Conservation (phyloP, 1,140 invertebrate species). For the Euschistus heros region DNA sequence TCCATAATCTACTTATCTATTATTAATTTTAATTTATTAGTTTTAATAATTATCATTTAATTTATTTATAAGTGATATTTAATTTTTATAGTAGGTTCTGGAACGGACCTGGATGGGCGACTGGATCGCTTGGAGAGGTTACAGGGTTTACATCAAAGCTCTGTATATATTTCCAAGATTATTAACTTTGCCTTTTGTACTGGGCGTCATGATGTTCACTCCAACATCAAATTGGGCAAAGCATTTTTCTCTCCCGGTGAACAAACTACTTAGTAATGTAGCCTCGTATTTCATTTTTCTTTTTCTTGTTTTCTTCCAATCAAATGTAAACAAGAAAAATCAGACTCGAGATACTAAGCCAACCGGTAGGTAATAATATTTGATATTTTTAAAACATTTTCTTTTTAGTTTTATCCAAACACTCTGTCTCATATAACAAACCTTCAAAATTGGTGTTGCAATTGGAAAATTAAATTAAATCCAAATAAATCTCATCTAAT, state of each 20-base stretch:
- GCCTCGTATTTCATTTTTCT: slow-evolving; percentile 52
- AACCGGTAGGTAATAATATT: slow-evolving; percentile 1
- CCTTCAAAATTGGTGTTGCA: too few relatives aligned
- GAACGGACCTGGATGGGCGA: slow-evolving; percentile 42
- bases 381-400: too few relatives aligned
- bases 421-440: too few relatives aligned
- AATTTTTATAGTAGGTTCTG: slow-evolving; percentile 30
- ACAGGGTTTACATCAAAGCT: slow-evolving; percentile 33
- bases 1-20: too few relatives aligned
- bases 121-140: slow-evolving; percentile 44
- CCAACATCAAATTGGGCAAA: slow-evolving; percentile 37
- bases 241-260: slow-evolving; percentile 41
- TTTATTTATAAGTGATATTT: too few relatives aligned
- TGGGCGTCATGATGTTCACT: slow-evolving; percentile 35
- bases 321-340: slow-evolving; percentile 41
- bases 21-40: too few relatives aligned
- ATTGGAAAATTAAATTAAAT: too few relatives aligned
- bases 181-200: slow-evolving; percentile 38
- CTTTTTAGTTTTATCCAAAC: too few relatives aligned
- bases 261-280: slow-evolving; percentile 46
- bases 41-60: too few relatives aligned
- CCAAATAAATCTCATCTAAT: too few relatives aligned
- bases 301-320: slow-evolving; percentile 44
- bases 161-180: slow-evolving; percentile 36
- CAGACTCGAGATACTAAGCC: slow-evolving; percentile 34